Percentiles rank a stretch among this genome's conserved stretches.
Conservation (phyloP, 1,140 invertebrate species). For the Physella acuta region DNA sequence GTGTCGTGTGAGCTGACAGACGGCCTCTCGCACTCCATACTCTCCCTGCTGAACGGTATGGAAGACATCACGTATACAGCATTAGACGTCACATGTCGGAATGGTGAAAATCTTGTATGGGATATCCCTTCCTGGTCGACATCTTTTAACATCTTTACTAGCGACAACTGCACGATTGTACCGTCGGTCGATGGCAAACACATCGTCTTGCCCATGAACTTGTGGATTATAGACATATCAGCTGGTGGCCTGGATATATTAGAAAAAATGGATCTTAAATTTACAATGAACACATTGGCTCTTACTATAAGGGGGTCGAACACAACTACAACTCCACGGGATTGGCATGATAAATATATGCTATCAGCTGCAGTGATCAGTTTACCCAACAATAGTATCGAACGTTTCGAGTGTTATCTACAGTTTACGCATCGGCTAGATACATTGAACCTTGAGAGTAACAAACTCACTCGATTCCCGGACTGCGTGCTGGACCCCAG, state of each 20-base stretch:
- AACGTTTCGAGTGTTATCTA: slow-evolving; percentile 15
- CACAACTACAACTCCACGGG: not conserved
- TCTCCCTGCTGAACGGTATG: slow-evolving; percentile 15
- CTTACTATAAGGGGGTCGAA: slow-evolving; percentile 12
- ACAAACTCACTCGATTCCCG: slow-evolving; percentile 20
- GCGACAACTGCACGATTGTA: slow-evolving; percentile 9
- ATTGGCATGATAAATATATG: slow-evolving; percentile 8
- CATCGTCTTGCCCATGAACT: slow-evolving; percentile 21
- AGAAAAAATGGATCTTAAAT: slow-evolving; percentile 17
- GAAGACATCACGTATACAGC: slow-evolving; percentile 4
- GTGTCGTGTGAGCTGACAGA: slow-evolving; percentile 12
- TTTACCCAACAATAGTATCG: slow-evolving; percentile 13
- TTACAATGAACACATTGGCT: slow-evolving; percentile 10
- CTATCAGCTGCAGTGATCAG: not conserved
- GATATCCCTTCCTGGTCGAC: slow-evolving; percentile 13
- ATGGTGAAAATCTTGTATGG: slow-evolving; percentile 13
- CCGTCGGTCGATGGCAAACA: not conserved
- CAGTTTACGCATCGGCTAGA: slow-evolving; percentile 8
- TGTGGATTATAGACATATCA: slow-evolving; percentile 26
- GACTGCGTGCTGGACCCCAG: slow-evolving; percentile 15
- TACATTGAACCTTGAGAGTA: slow-evolving; percentile 25
- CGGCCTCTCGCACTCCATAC: not conserved
- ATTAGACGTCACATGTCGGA: not conserved
- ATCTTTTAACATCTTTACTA: slow-evolving; percentile 19
- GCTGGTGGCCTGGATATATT: not conserved